Conservation (phyloP, 1,140 invertebrate genomes). For the Aphelenchoides fujianensis region DNA sequence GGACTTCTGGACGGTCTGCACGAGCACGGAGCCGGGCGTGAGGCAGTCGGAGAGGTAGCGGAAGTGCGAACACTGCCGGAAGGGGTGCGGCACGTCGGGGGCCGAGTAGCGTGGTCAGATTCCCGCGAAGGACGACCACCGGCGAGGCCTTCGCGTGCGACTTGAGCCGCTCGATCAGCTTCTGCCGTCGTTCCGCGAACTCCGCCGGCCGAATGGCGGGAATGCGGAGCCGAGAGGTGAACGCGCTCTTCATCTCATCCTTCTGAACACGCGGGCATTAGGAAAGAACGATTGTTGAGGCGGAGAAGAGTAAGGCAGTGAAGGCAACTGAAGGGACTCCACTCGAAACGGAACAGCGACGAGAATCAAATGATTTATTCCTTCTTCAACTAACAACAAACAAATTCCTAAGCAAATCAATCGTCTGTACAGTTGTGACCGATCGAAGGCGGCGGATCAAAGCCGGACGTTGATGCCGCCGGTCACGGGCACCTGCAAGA, state of each 20-base stretch:
- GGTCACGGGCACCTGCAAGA: no score
- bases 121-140: slow-evolving; percentile 1
- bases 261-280: slow-evolving; percentile 1
- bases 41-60: slow-evolving; percentile 52
- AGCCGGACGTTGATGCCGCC: slow-evolving; percentile 75
- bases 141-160: neutral
- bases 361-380: no score
- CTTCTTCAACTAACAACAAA: no score
- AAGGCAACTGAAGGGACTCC: no score
- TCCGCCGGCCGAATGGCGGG: slow-evolving; percentile 1
- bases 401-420: no score
- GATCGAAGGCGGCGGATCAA: slow-evolving; percentile 45
- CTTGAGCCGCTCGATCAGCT: neutral
- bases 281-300: no score
- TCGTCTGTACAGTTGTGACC: no score
- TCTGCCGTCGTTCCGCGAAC: neutral
- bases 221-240: neutral
- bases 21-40: slow-evolving; percentile 34
- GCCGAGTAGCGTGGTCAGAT: slow-evolving; percentile 25
- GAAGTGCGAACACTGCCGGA: slow-evolving; percentile 51
- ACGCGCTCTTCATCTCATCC: neutral
- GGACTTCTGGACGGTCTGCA: slow-evolving; percentile 31
- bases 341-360: no score
- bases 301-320: no score
- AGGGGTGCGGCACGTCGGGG: slow-evolving; percentile 56